phyloP scores from a whole-genome alignment of 2,113 vertebrate genomes.

The Chloropsis hardwickii region DNA sequence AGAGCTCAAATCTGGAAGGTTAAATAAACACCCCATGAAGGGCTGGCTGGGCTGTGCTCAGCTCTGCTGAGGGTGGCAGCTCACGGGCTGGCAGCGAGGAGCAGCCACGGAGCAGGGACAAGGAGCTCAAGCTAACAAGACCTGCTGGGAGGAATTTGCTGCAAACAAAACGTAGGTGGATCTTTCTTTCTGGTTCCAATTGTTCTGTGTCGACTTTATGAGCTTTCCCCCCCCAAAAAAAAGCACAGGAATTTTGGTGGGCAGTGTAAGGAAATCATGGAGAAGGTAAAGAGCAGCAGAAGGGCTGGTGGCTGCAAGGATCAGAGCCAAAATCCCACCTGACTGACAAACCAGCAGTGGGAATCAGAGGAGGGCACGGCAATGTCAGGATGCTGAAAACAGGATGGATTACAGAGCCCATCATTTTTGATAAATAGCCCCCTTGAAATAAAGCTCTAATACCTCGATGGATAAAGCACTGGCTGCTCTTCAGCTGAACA shows the following conservation, averaged over 20 bases:
- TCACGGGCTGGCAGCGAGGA: background rate
- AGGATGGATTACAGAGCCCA: background rate
- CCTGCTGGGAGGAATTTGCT: slow-evolving; percentile 30
- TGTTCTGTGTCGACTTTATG: background rate
- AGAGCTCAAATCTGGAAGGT: background rate
- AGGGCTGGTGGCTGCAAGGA: background rate
- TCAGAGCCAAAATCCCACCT: background rate
- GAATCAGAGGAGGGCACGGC: background rate
- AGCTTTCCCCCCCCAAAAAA: background rate
- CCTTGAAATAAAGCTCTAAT: background rate
- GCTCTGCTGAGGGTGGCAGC: background rate
- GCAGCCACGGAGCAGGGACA: background rate
- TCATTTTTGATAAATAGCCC: background rate
- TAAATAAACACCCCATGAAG: background rate
- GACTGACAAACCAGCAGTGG: background rate
- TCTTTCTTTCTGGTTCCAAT: background rate
- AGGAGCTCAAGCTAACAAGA: background rate
- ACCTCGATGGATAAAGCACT: background rate
- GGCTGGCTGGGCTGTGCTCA: rapidly evolving
- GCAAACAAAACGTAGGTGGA: background rate
- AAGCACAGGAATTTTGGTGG: background rate
- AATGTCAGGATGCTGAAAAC: background rate
- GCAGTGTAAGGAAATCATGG: background rate
- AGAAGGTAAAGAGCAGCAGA: background rate
- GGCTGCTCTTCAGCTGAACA: background rate